Evolutionary conservation across 2,797 vertebrate species (phyloP).

Genomic region (Scomberomorus guttatus): DNA sequence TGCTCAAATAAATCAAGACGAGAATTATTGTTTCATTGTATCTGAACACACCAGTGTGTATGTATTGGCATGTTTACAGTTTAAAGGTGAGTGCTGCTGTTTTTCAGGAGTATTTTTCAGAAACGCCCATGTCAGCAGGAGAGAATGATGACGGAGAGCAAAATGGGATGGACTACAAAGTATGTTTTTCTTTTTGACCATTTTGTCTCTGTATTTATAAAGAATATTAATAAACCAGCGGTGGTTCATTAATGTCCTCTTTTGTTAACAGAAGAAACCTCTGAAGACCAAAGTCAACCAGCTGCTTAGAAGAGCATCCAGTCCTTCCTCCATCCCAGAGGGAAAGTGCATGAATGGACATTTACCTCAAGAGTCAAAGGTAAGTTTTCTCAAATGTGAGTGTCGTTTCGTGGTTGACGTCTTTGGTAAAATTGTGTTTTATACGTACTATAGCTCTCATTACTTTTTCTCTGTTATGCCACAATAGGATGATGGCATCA

Average conservation of each 20-base stretch:
- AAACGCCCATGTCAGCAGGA: conserved; percentile 8
- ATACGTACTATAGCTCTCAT: background rate
- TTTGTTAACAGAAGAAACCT: conserved; percentile 61
- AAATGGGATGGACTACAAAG: conserved; percentile 54
- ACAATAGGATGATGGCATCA: conserved; percentile 19
- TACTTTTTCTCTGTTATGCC: background rate
- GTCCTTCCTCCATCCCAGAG: background rate
- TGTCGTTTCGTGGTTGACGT: background rate
- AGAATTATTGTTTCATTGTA: background rate
- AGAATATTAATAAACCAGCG: background rate
- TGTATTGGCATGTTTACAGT: background rate
- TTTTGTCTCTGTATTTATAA: background rate
- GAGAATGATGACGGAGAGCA: conserved; percentile 59
- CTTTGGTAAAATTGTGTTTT: too few species aligned
- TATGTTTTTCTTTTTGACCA: conserved; percentile 6
- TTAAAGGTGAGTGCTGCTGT: background rate
- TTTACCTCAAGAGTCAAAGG: conserved; percentile 47
- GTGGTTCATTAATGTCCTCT: background rate
- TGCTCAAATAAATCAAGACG: background rate
- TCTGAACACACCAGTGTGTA: background rate
- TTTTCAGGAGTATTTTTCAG: conserved; percentile 56
- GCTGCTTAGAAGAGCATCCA: conserved; percentile 66
- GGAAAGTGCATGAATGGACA: conserved; percentile 32
- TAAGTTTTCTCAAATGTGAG: background rate
- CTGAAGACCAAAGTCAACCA: conserved; percentile 60